phyloP scores from a whole-genome alignment of 2,113 vertebrate genomes.

The Rhinoptilus africanus region DNA sequence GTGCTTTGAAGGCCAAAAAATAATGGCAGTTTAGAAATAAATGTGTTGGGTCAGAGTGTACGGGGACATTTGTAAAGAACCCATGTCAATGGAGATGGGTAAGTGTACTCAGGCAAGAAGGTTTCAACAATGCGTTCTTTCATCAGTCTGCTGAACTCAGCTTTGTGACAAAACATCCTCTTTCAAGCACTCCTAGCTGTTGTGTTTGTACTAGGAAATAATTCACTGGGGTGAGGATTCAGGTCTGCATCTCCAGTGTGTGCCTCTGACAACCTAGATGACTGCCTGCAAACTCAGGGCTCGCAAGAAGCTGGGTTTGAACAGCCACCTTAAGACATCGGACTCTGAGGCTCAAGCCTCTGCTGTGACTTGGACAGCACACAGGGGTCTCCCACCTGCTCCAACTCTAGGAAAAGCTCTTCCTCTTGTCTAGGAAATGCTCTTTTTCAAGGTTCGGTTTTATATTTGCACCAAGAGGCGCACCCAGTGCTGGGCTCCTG shows the following conservation, averaged over 20 bases:
- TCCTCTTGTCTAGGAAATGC: not conserved
- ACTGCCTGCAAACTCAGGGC: not conserved
- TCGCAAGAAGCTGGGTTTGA: not conserved
- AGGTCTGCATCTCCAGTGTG: not conserved
- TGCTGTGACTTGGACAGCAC: not conserved
- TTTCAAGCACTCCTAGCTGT: not conserved
- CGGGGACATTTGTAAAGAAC: not conserved
- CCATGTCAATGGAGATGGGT: not conserved
- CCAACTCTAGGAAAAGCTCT: too few relatives aligned
- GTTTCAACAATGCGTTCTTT: not conserved
- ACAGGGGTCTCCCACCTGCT: rapidly evolving
- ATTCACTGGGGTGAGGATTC: not conserved
- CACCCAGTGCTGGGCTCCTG: not conserved
- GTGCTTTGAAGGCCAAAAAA: not conserved
- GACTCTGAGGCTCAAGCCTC: not conserved
- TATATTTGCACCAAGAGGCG: not conserved
- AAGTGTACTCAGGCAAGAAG: not conserved
- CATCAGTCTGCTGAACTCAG: not conserved
- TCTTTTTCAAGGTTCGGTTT: not conserved
- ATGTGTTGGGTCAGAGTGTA: not conserved
- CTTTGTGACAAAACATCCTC: not conserved
- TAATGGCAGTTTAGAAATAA: not conserved
- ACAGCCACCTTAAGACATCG: not conserved
- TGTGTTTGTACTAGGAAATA: not conserved
- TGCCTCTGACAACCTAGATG: not conserved